Conservation (phyloP, 2,113 vertebrate species). For the Falcunculus frontatus region DNA sequence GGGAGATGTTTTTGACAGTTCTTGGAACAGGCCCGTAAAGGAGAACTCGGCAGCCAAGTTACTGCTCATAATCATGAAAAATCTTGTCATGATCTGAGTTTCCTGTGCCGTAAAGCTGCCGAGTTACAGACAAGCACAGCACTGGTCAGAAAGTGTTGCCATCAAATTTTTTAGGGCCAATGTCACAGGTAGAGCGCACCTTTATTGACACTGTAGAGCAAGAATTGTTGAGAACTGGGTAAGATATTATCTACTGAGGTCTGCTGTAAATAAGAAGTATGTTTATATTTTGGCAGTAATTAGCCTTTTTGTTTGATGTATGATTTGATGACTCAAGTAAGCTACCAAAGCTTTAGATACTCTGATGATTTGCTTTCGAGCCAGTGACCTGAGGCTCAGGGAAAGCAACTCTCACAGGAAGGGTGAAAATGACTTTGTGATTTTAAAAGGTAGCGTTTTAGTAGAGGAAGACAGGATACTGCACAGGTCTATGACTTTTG, state of each 20-base stretch:
- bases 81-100: not conserved
- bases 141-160: not conserved
- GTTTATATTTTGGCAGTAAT: not conserved
- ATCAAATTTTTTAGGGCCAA: not conserved
- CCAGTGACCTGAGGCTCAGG: not conserved
- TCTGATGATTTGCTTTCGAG: not conserved
- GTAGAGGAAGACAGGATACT: not conserved
- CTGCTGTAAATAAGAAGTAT: not conserved
- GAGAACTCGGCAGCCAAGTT: not conserved
- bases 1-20: conserved; percentile 26
- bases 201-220: not conserved
- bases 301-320: not conserved
- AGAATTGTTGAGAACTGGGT: not conserved
- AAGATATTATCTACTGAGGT: not conserved
- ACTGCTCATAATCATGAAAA: conserved; percentile 24
- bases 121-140: not conserved
- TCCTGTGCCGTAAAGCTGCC: not conserved
- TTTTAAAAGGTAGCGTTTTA: not conserved
- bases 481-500: not conserved
- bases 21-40: conserved; percentile 17
- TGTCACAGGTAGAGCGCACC: not conserved
- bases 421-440: not conserved
- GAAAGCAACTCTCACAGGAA: not conserved
- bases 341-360: not conserved
- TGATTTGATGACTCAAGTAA: not conserved